Base-by-base conservation (phyloP, 2,113 vertebrate species). In the Pachypanchax playfairii region DNA sequence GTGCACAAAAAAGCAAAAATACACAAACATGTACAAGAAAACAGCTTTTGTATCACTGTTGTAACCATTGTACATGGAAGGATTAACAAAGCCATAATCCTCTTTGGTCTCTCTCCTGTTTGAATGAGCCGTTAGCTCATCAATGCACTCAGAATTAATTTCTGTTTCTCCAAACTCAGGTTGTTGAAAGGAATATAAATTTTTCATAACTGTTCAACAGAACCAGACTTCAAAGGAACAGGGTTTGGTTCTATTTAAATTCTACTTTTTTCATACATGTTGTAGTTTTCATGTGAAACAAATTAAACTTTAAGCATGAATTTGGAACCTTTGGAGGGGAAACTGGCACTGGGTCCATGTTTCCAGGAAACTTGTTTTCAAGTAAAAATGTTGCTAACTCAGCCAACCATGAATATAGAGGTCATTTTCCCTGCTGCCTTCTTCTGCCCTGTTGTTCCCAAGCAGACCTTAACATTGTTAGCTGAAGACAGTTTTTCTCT, bases 391-490 rank as follows among this genome's bases (percentile, higher is more conserved):
- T 69, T 50, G 38, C 24, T 13, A 11, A 18, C 20, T n/a, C 42
- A 38, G 70, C 56, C 21, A 11, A 46, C 25, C 31, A 26, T 50
- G 38, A 70, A 68, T 0, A n/a, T 35, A 3, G 49, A 65, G 7
- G n/a, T 55, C 41, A 52, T 67, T 59, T 56, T 70, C 48, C 61
- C 56, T 12, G 50, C 12, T 52, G 31, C 48, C 60, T 59, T 38
- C 44, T 58, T 70, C 31, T 47, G 35, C 60, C 53, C 51, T 22
- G 14, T 58, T 70, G 35, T 64, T 69, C 41, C 43, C 53, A 48
- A 25, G 25, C 55, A 72, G 55, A 70, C 41, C 24, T 65, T 54
- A 62, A 65, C 42, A 68, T 71, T 76, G 73, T 83, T 82, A 73
- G 61, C 18, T 11, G 58, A 59, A 62, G 26, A 70, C 54, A 66